These are phyloP conservation scores for Rhagoletis pomonella DNA, from an alignment of 1,140 invertebrate genomes.

Conservation along the genomic window DNA sequence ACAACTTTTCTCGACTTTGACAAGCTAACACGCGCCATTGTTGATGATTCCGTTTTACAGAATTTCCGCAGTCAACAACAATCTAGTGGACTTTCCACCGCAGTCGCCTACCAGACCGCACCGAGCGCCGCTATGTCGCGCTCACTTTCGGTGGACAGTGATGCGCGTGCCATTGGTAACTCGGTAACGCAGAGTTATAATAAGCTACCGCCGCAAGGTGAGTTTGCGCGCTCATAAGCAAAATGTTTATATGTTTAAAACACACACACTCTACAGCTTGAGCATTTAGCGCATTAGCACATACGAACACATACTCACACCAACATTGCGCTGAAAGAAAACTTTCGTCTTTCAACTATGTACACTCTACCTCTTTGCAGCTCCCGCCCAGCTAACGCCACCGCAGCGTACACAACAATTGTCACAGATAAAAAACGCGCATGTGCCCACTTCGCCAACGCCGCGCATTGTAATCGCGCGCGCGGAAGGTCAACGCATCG, in stretches of 20 bases:
- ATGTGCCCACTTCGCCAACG: constrained; percentile 48
- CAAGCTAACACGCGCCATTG: constrained; percentile 71
- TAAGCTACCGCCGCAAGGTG: constrained; percentile 55
- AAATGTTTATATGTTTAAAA: neutral
- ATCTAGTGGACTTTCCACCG: neutral
- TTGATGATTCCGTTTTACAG: constrained; percentile 72
- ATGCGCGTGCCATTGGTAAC: neutral
- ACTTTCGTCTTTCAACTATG: too few species aligned
- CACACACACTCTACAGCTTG: neutral
- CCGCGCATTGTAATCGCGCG: constrained; percentile 67
- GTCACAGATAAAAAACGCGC: neutral
- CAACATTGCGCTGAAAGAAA: too few species aligned
- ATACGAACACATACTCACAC: neutral
- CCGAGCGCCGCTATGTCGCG: neutral
- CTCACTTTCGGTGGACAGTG: constrained; percentile 45
- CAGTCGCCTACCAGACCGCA: constrained; percentile 56
- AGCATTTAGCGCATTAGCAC: neutral
- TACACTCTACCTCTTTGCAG: constrained; percentile 17
- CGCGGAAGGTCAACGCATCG: constrained; percentile 69
- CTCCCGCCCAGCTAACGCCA: constrained; percentile 44
- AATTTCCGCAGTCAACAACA: constrained; percentile 66
- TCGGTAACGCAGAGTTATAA: constrained; percentile 50
- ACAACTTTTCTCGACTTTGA: constrained; percentile 67
- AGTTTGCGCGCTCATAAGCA: constrained; percentile 27
- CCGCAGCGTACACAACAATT: constrained; percentile 55